These are phyloP conservation scores for Antechinus flavipes DNA, from an alignment of 2,113 vertebrate genomes.

Conservation along the genomic window DNA sequence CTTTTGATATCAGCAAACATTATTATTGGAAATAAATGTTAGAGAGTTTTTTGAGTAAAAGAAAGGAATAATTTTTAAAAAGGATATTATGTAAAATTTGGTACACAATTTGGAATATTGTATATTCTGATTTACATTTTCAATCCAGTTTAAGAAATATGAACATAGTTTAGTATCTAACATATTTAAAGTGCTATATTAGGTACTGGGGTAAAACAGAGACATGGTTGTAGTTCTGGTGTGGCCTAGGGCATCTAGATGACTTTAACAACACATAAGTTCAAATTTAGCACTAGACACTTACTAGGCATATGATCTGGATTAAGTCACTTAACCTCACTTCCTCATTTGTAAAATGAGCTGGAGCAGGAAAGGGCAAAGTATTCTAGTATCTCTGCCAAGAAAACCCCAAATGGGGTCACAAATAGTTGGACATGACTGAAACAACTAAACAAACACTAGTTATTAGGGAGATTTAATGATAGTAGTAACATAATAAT, in stretches of 20 bases:
- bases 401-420: not conserved
- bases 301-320: not conserved
- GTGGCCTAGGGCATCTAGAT: not conserved
- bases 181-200: not conserved
- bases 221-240: not conserved
- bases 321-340: not conserved
- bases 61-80: constrained; percentile 21
- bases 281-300: not conserved
- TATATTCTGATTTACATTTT: not conserved
- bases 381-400: not conserved
- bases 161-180: not conserved
- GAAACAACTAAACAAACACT: not conserved
- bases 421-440: not conserved
- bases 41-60: constrained; percentile 27
- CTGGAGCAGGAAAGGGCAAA: not conserved
- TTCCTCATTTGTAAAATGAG: not conserved
- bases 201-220: not conserved
- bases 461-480: not conserved
- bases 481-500: not conserved
- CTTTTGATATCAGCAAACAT: not conserved
- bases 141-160: not conserved
- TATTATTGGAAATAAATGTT: constrained; percentile 30
- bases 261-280: not conserved
- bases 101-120: constrained; percentile 8
- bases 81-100: not conserved